Evolutionary conservation across 1,140 invertebrate genomes (phyloP).

Genomic region (Drosophila virilis): DNA sequence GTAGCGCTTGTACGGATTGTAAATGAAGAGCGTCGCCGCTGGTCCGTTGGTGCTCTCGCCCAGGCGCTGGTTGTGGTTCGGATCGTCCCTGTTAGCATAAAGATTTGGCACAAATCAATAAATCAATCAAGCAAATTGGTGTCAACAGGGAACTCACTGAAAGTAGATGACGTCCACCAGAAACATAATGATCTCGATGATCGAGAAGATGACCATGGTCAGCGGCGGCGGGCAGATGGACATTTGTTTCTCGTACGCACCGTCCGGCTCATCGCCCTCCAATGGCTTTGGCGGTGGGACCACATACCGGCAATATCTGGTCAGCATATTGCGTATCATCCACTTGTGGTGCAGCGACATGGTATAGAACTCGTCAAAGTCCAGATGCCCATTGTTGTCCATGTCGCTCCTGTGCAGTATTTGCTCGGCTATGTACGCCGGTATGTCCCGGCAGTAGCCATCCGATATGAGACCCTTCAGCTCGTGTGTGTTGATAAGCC

Average conservation of each 20-base stretch:
- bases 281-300: slow-evolving; percentile 85
- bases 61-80: slow-evolving; percentile 74
- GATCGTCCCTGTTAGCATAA: slow-evolving; percentile 66
- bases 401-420: slow-evolving; percentile 90
- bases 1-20: slow-evolving; percentile 93
- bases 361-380: slow-evolving; percentile 91
- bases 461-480: slow-evolving; percentile 88
- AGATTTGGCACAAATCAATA: neutral
- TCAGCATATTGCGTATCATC: slow-evolving; percentile 87
- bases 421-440: slow-evolving; percentile 88
- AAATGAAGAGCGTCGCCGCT: slow-evolving; percentile 92
- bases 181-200: slow-evolving; percentile 90
- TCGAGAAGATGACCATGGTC: slow-evolving; percentile 92
- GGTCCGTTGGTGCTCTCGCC: slow-evolving; percentile 87
- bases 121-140: neutral
- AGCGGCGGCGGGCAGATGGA: slow-evolving; percentile 93
- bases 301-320: slow-evolving; percentile 86
- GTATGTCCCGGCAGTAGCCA: slow-evolving; percentile 89
- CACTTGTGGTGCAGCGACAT: slow-evolving; percentile 89
- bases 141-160: slow-evolving; percentile 63
- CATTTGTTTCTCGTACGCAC: slow-evolving; percentile 93
- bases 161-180: slow-evolving; percentile 87
- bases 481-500: slow-evolving; percentile 89
- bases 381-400: slow-evolving; percentile 89
- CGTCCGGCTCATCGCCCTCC: slow-evolving; percentile 86